These are phyloP conservation scores for Gavia stellata DNA, from an alignment of 2,113 vertebrate genomes.

Conservation along the genomic window DNA sequence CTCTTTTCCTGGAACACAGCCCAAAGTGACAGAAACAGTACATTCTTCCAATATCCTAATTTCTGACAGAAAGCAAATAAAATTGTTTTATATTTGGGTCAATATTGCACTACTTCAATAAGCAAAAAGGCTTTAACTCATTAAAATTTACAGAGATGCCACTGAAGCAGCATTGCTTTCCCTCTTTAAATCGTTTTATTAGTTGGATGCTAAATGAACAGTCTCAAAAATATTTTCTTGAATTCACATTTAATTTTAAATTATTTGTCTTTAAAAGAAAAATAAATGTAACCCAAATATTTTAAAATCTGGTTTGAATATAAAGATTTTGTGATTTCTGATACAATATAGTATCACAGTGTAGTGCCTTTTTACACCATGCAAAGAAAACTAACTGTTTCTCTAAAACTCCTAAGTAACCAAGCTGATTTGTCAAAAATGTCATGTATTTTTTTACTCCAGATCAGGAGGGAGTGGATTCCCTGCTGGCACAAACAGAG, in stretches of 20 bases:
- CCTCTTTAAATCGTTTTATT: not conserved
- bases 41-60: not conserved
- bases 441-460: not conserved
- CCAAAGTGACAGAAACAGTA: not conserved
- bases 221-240: not conserved
- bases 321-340: not conserved
- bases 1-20: not conserved
- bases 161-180: not conserved
- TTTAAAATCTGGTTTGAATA: not conserved
- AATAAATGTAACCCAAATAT: not conserved
- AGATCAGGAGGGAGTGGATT: not conserved
- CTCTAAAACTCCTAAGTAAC: not conserved
- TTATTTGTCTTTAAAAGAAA: not conserved
- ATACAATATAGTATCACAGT: not conserved
- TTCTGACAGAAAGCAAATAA: not conserved
- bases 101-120: not conserved
- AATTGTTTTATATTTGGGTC: not conserved
- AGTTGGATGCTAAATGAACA: not conserved
- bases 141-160: not conserved
- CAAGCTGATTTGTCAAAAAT: not conserved
- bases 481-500: not conserved
- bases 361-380: not conserved
- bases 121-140: not conserved
- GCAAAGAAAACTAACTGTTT: not conserved
- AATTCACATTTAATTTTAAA: not conserved